Evolutionary conservation across 2,888 invertebrate genomes (phyloP).

Genomic region (Clistopyga incitator): DNA sequence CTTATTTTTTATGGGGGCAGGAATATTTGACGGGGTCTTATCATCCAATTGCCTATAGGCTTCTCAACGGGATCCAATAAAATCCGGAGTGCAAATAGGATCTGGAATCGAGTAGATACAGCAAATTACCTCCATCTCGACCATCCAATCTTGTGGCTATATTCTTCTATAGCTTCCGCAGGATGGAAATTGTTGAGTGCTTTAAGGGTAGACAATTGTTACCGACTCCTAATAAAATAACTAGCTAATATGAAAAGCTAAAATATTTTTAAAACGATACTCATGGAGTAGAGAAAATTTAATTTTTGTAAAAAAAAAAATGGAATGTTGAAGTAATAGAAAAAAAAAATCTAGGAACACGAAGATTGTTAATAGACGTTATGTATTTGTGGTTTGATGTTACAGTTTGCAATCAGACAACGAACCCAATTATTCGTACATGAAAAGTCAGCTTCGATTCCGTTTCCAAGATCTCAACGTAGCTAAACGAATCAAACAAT

Average conservation of each 20-base stretch:
- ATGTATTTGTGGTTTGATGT: too few relatives aligned
- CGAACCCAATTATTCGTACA: background rate
- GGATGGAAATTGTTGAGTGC: conserved; percentile 32
- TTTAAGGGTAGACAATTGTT: conserved; percentile 47
- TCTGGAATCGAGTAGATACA: conserved; percentile 67
- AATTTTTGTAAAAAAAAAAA: too few relatives aligned
- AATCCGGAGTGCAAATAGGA: conserved; percentile 80
- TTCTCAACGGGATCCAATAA: conserved; percentile 81
- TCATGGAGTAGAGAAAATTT: too few relatives aligned
- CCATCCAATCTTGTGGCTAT: background rate
- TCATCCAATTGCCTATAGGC: conserved; percentile 67
- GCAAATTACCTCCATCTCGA: conserved; percentile 51
- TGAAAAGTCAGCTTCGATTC: background rate
- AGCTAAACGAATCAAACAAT: conserved; percentile 1
- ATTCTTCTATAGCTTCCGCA: background rate
- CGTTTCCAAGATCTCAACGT: background rate
- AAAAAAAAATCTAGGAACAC: too few relatives aligned
- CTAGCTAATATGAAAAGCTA: conserved; percentile 40
- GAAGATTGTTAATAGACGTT: background rate
- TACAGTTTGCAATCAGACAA: too few relatives aligned
- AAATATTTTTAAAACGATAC: background rate
- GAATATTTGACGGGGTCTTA: conserved; percentile 43
- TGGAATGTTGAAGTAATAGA: background rate
- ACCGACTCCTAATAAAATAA: conserved; percentile 23
- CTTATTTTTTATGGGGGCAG: too few relatives aligned